Evolutionary conservation across 2,888 invertebrate genomes (phyloP).

Genomic region (Balanococcus diminutus): DNA sequence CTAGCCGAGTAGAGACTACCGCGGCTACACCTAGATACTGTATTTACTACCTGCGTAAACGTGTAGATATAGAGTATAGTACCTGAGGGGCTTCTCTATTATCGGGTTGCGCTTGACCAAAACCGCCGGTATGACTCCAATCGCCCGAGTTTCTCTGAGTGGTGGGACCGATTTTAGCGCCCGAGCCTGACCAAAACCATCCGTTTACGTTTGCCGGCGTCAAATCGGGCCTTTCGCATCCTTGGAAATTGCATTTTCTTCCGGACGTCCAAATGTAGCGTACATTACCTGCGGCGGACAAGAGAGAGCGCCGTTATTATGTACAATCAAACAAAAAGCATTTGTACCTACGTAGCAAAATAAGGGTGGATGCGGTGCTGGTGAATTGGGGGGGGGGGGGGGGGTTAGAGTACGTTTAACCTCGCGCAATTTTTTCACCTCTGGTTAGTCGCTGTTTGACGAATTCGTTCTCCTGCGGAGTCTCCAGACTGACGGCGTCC

Average conservation of each 20-base stretch:
- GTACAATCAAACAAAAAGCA: not conserved
- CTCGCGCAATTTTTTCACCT: slow-evolving; percentile 67
- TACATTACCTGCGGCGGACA: slow-evolving; percentile 62
- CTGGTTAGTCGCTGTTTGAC: slow-evolving; percentile 84
- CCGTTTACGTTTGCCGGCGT: slow-evolving; percentile 85
- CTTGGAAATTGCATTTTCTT: slow-evolving; percentile 89
- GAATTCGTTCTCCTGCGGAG: slow-evolving; percentile 89
- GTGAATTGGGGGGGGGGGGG: too few species aligned
- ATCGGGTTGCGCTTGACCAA: slow-evolving; percentile 85
- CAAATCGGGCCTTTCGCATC: slow-evolving; percentile 80
- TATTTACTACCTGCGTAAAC: too few species aligned
- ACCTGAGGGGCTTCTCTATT: slow-evolving; percentile 89
- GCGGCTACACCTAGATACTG: too few species aligned
- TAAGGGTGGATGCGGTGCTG: too few species aligned
- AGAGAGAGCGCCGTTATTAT: too few species aligned
- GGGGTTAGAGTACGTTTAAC: too few species aligned
- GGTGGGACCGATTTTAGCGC: slow-evolving; percentile 88
- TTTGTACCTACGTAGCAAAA: not conserved
- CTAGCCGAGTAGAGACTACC: too few species aligned
- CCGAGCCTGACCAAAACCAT: slow-evolving; percentile 95
- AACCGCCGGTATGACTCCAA: slow-evolving; percentile 88
- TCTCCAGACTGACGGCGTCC: slow-evolving; percentile 90
- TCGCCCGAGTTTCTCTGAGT: slow-evolving; percentile 87
- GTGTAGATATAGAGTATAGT: too few species aligned
- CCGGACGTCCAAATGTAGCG: slow-evolving; percentile 89